These are phyloP conservation scores for Drosophila auraria DNA, from an alignment of 1,140 invertebrate species.

Conservation along the genomic window DNA sequence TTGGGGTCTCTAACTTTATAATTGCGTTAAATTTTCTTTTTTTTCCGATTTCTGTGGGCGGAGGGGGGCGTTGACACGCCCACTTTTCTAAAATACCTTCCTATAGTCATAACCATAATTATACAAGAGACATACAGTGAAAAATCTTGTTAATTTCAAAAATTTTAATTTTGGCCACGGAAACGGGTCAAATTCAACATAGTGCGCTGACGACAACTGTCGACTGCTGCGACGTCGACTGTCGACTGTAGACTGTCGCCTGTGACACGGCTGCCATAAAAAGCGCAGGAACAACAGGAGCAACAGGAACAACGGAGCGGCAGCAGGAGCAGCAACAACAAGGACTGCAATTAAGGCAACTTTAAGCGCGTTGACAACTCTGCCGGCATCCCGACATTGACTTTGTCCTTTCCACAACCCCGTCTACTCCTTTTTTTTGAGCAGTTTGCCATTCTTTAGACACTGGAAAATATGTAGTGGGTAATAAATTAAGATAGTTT, in stretches of 20 bases:
- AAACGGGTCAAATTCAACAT: too few species aligned
- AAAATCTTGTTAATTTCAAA: too few species aligned
- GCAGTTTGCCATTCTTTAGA: neutral
- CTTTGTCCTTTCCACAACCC: conserved; percentile 59
- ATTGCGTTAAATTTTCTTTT: too few species aligned
- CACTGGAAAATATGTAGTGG: neutral
- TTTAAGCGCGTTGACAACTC: conserved; percentile 82
- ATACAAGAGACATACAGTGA: too few species aligned
- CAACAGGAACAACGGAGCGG: conserved; percentile 8
- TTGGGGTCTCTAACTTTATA: too few species aligned
- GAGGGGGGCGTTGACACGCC: too few species aligned
- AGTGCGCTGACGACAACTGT: conserved; percentile 50
- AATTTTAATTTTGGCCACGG: too few species aligned
- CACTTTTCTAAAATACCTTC: too few species aligned
- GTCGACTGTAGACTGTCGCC: conserved; percentile 48
- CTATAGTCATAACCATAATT: too few species aligned
- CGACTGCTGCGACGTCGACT: conserved; percentile 27
- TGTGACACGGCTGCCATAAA: conserved; percentile 69
- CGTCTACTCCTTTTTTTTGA: conserved; percentile 3
- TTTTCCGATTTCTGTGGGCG: too few species aligned
- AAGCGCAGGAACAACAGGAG: conserved; percentile 45
- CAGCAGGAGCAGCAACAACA: conserved; percentile 43
- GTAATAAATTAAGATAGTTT: neutral
- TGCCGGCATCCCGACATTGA: conserved; percentile 69
- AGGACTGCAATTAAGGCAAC: conserved; percentile 75